These are phyloP conservation scores for Galbula dea DNA, from an alignment of 2,113 vertebrate species.

Conservation along the genomic window DNA sequence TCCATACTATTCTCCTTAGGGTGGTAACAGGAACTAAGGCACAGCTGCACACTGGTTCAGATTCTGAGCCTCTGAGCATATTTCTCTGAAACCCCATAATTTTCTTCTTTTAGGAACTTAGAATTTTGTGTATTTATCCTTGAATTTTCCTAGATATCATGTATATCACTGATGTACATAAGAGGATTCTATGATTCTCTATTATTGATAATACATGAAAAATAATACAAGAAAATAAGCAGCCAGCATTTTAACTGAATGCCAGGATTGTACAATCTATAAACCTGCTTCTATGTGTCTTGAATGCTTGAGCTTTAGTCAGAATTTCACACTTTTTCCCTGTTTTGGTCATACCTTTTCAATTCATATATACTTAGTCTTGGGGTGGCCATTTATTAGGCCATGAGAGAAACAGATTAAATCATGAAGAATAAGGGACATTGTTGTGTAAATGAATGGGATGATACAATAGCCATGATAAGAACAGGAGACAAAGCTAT, in stretches of 20 bases:
- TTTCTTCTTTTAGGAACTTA: neutral
- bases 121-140: neutral
- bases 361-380: neutral
- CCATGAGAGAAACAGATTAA: neutral
- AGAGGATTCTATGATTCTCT: neutral
- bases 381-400: neutral
- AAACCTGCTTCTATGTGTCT: neutral
- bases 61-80: neutral
- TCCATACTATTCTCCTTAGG: neutral
- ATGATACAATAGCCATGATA: neutral
- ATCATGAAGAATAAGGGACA: neutral
- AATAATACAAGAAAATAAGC: neutral
- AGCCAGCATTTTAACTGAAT: neutral
- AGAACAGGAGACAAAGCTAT: neutral
- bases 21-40: neutral
- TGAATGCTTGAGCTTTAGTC: neutral
- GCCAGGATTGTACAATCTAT: neutral
- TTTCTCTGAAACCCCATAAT: neutral
- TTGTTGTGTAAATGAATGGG: neutral
- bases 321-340: neutral
- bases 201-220: neutral
- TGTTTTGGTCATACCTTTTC: neutral
- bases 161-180: neutral
- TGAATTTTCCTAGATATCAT: neutral
- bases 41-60: neutral